Conservation (phyloP, 2,888 invertebrate species). For the Pediacus dermestoides region DNA sequence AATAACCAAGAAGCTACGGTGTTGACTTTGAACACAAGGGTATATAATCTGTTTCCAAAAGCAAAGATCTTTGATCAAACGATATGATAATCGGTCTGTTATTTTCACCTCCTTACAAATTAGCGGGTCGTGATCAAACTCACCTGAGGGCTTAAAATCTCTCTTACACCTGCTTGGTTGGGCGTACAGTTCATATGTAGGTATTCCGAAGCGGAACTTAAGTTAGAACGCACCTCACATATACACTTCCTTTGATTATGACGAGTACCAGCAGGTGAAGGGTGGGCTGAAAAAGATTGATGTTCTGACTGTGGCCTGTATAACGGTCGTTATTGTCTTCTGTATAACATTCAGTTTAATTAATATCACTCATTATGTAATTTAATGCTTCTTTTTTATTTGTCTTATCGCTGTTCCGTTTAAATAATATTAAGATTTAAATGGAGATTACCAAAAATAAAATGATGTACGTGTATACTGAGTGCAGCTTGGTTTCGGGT, state of each 20-base stretch:
- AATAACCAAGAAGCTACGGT: constrained; percentile 38
- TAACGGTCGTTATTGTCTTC: constrained; percentile 29
- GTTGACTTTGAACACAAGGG: constrained; percentile 42
- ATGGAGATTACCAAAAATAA: too few relatives aligned
- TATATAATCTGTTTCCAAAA: constrained; percentile 37
- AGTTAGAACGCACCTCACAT: background rate
- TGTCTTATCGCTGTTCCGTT: constrained; percentile 6
- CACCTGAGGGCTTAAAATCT: constrained; percentile 34
- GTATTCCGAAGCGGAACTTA: constrained; percentile 10
- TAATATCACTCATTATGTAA: constrained; percentile 23
- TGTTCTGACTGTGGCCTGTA: constrained; percentile 24
- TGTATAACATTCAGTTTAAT: constrained; percentile 23
- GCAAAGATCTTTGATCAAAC: constrained; percentile 10
- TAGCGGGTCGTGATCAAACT: constrained; percentile 43
- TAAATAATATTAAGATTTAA: constrained; percentile 7
- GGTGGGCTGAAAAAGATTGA: constrained; percentile 31
- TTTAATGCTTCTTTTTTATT: constrained; percentile 6
- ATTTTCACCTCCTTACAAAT: constrained; percentile 51
- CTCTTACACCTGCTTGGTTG: constrained; percentile 39
- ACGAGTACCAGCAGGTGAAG: constrained; percentile 26
- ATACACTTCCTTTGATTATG: constrained; percentile 7
- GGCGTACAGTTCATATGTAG: constrained; percentile 3
- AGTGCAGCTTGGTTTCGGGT: too few relatives aligned
- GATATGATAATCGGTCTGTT: constrained; percentile 49
- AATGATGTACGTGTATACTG: too few relatives aligned